These are phyloP conservation scores for Andrena bucephala DNA, from an alignment of 2,888 invertebrate species.

Conservation along the genomic window DNA sequence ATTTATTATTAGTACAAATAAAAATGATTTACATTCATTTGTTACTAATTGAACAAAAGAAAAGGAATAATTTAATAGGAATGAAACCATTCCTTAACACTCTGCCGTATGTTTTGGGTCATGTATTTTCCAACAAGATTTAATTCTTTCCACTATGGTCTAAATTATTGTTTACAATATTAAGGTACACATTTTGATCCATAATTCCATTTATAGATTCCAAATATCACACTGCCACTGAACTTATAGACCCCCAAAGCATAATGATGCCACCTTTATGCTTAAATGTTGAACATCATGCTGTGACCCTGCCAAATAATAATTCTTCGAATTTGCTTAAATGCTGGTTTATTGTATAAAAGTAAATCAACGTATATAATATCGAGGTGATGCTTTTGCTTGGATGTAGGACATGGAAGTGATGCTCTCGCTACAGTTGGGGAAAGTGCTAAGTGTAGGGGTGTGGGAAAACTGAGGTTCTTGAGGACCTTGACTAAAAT, in stretches of 20 bases:
- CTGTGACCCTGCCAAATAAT: too few relatives aligned
- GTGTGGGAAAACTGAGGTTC: too few relatives aligned
- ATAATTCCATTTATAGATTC: not conserved
- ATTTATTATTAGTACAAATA: constrained; percentile 1
- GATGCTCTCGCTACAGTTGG: too few relatives aligned
- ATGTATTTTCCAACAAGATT: not conserved
- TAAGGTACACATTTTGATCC: not conserved
- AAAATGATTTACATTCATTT: not conserved
- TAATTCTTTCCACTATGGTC: not conserved
- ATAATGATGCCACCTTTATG: not conserved
- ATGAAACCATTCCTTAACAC: not conserved
- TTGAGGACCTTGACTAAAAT: too few relatives aligned
- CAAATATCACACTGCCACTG: not conserved
- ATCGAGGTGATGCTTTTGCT: too few relatives aligned
- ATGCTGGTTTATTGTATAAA: too few relatives aligned
- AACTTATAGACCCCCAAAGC: not conserved
- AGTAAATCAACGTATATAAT: too few relatives aligned
- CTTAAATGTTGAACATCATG: not conserved
- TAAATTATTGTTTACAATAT: not conserved
- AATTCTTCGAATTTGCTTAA: too few relatives aligned
- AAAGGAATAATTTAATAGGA: not conserved
- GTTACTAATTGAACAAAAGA: not conserved
- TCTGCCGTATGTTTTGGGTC: not conserved
- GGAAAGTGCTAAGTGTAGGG: too few relatives aligned
- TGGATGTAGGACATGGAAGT: too few relatives aligned